Evolutionary conservation across 1,140 invertebrate genomes (phyloP), one percentile per base, ranked within the genome.

Genomic region (Prorops nasuta): DNA sequence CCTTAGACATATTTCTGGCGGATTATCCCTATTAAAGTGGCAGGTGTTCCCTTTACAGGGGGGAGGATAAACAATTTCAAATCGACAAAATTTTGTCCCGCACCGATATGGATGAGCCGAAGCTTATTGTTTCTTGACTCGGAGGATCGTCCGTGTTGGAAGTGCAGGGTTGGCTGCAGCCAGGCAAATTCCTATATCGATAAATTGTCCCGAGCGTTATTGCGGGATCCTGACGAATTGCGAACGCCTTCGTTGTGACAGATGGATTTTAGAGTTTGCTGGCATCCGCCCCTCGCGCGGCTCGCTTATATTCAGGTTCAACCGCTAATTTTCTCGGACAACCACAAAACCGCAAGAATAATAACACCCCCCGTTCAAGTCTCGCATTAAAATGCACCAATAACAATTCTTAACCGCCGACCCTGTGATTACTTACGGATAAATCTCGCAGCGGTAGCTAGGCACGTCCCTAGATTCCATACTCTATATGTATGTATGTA

Each of bases 281-380:
- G 51, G 19, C 12, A 49, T 67, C 59, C 59, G 60, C 55, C 55
- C 58, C 38, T 38, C 38, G 37, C 22, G 47, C 48, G 48, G 53
- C 36, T 56, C 56, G 45, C 45, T 40, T 44, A 48, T 49, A 41
- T 34, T 16, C 28, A 55, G 38, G 28, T 31, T 44, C 53, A 60
- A n/a, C n/a, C 32, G 32, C 32, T 20, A 22, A 31, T 21, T 63
- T 72, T 58, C 64, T 64, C 57, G 64, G 61, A 71, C 66, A 59
- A 69, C 64, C 68, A 51, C 64, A 69, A 69, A 65, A 66, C 68
- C 68, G 49, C 68, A 65, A 55, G 47, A 66, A 71, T 69, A 69
- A 71, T 69, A 71, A 68, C 65, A 67, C 55, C 60, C 56, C 61
- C 51, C 24, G 50, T 63, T 53, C 28, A 52, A 58, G 44, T 57